Conservation (phyloP, 2,113 vertebrate species). For the Macaca nemestrina region DNA sequence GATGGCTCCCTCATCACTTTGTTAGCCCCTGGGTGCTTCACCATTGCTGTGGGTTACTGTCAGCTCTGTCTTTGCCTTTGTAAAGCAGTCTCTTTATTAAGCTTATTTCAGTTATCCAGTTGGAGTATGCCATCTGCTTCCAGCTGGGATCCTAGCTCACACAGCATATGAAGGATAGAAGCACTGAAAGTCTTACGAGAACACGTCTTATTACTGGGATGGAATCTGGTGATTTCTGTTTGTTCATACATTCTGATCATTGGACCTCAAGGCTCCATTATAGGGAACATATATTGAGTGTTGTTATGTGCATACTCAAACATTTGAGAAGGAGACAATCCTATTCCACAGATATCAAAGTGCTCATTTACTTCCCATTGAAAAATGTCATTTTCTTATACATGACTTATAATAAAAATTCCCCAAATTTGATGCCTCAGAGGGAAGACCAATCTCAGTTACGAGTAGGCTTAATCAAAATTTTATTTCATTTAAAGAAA, state of each 20-base stretch:
- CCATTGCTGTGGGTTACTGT: neutral
- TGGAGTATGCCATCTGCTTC: neutral
- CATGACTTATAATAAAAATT: neutral
- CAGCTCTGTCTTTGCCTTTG: neutral
- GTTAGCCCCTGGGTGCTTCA: neutral
- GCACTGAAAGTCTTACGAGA: neutral
- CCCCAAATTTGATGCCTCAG: neutral
- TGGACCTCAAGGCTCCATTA: neutral
- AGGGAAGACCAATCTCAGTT: neutral
- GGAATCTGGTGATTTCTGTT: neutral
- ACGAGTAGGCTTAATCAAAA: neutral
- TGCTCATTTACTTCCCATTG: neutral
- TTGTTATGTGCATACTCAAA: neutral
- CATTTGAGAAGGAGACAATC: neutral
- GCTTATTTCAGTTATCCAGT: neutral
- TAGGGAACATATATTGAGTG: neutral
- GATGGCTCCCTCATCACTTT: neutral
- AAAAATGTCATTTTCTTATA: neutral
- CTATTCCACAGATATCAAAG: neutral
- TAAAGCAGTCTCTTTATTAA: neutral
- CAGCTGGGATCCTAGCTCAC: neutral
- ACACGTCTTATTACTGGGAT: neutral
- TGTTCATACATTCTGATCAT: neutral
- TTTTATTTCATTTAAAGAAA: constrained; percentile 17
- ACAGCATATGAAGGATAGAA: neutral